Percentiles rank a stretch among this genome's conserved stretches.
phyloP scores from a whole-genome alignment of 2,888 invertebrate species.

The Tetranychus truncatus region DNA sequence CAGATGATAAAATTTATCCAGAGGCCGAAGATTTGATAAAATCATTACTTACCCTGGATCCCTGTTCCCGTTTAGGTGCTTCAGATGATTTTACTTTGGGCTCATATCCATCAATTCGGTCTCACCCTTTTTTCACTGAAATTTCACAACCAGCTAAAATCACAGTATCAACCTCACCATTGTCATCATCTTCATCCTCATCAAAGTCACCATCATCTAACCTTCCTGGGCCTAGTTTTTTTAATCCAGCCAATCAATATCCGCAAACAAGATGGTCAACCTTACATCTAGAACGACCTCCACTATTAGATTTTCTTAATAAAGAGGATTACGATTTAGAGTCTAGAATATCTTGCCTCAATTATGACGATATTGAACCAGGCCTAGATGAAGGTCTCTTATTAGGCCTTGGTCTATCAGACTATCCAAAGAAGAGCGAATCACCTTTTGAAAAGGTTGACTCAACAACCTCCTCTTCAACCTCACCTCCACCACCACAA shows the following conservation, averaged over 20 bases:
- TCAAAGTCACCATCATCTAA: not conserved
- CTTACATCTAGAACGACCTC: not conserved
- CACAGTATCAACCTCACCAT: not conserved
- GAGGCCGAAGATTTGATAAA: constrained; percentile 71
- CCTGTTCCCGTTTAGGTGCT: constrained; percentile 60
- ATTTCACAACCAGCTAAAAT: not conserved
- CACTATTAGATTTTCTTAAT: not conserved
- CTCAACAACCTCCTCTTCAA: not conserved
- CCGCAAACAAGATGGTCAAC: not conserved
- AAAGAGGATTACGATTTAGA: not conserved
- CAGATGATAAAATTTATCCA: constrained; percentile 61
- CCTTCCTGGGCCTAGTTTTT: not conserved
- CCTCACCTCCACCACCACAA: not conserved
- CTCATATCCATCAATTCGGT: constrained; percentile 57
- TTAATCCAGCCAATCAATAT: not conserved
- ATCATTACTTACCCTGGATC: constrained; percentile 59
- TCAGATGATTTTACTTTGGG: constrained; percentile 43
- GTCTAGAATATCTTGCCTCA: not conserved
- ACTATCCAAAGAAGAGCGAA: not conserved
- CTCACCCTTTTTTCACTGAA: constrained; percentile 57
- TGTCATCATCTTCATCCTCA: not conserved
- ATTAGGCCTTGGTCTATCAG: not conserved
- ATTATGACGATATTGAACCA: constrained; percentile 9
- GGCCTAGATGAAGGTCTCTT: constrained; percentile 9
- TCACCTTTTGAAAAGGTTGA: not conserved